Conservation (phyloP, 2,888 invertebrate species). For the Clostera curtula region DNA sequence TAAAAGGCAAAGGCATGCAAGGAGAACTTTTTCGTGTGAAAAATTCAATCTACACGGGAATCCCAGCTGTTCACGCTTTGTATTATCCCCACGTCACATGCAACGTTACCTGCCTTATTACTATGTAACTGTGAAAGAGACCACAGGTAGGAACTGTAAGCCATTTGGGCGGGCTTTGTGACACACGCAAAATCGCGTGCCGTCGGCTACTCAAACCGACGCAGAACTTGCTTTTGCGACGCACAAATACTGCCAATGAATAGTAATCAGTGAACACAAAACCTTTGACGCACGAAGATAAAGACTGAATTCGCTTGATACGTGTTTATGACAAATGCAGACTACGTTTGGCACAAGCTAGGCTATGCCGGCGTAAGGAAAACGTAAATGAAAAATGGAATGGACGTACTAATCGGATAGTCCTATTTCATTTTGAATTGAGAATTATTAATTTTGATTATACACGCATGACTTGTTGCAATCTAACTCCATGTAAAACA, state of each 20-base stretch:
- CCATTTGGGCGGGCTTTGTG: conserved; percentile 35
- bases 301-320: conserved; percentile 20
- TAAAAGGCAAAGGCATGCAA: too few relatives aligned
- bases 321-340: conserved; percentile 11
- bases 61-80: too few relatives aligned
- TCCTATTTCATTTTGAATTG: conserved; percentile 29
- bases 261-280: conserved; percentile 32
- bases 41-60: too few relatives aligned
- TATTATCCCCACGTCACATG: too few relatives aligned
- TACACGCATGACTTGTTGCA: conserved; percentile 25
- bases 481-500: conserved; percentile 7
- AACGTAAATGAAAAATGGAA: conserved; percentile 30
- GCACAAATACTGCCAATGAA: conserved; percentile 40
- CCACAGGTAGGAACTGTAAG: conserved; percentile 31
- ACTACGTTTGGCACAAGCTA: conserved; percentile 14
- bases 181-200: conserved; percentile 63
- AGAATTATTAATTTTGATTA: conserved; percentile 30
- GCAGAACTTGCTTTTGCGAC: conserved; percentile 40
- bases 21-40: too few relatives aligned
- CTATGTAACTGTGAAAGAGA: conserved; percentile 23
- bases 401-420: conserved; percentile 33
- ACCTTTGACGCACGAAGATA: conserved; percentile 22
- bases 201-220: conserved; percentile 42
- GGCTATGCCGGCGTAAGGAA: conserved; percentile 22
- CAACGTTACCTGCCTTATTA: neutral